These are phyloP conservation scores for Limnothrissa miodon DNA, from an alignment of 2,113 vertebrate genomes.

Conservation along the genomic window DNA sequence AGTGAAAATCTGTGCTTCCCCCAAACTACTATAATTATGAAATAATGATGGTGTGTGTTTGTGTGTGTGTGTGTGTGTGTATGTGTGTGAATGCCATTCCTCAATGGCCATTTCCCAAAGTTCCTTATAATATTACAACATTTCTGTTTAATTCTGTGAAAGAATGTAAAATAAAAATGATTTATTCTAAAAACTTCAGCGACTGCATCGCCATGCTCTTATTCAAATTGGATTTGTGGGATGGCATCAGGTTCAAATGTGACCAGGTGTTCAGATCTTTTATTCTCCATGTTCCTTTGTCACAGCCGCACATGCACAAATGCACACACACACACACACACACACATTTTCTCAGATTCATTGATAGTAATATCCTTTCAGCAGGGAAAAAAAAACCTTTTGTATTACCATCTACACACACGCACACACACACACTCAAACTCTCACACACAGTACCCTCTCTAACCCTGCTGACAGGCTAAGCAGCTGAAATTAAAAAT, in stretches of 20 bases:
- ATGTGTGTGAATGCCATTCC: too few species aligned
- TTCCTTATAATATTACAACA: neutral
- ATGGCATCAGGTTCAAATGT: neutral
- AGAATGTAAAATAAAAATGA: neutral
- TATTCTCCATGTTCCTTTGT: neutral
- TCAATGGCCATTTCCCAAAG: too few species aligned
- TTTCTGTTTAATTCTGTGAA: neutral
- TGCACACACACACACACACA: too few species aligned
- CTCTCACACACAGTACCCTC: conserved; percentile 1
- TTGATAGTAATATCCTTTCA: conserved; percentile 10
- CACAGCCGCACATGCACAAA: too few species aligned
- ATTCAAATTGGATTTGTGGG: neutral
- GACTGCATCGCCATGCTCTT: neutral
- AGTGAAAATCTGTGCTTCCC: neutral
- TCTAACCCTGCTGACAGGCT: conserved; percentile 37
- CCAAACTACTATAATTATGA: neutral
- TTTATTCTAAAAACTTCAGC: neutral
- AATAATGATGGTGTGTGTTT: neutral
- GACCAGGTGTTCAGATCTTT: neutral
- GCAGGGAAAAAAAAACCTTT: conserved; percentile 25
- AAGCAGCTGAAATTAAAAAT: conserved; percentile 41
- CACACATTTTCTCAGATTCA: neutral
- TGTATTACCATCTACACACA: conserved; percentile 32
- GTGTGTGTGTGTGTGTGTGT: too few species aligned
- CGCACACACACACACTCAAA: conserved; percentile 19